Evolutionary conservation across 2,113 vertebrate genomes (phyloP).

Genomic region (Stercorarius parasiticus): DNA sequence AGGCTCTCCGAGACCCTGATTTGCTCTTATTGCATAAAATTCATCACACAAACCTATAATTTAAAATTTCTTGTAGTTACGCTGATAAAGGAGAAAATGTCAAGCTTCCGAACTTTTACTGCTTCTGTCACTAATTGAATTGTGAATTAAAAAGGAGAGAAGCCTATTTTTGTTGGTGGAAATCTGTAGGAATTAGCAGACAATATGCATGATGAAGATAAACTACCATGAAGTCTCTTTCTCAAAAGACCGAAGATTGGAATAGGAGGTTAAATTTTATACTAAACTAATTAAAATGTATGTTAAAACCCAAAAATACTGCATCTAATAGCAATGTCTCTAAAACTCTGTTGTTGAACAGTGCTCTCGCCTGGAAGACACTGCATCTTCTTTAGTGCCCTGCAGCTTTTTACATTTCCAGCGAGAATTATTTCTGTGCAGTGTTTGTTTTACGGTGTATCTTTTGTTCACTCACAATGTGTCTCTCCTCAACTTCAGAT

Average conservation of each 20-base stretch:
- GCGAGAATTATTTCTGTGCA: not conserved
- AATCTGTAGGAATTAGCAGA: not conserved
- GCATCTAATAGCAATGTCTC: not conserved
- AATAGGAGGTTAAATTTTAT: not conserved
- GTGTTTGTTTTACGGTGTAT: slow-evolving; percentile 13
- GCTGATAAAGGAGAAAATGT: not conserved
- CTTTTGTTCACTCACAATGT: not conserved
- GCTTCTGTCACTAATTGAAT: not conserved
- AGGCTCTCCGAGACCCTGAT: not conserved
- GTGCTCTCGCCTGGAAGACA: not conserved
- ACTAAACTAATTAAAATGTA: not conserved
- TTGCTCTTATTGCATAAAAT: not conserved
- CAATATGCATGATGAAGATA: not conserved
- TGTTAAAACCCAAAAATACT: not conserved
- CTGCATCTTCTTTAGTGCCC: not conserved
- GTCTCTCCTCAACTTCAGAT: not conserved
- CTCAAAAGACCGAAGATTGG: not conserved
- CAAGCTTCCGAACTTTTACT: not conserved
- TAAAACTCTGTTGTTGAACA: not conserved
- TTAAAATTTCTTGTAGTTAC: not conserved
- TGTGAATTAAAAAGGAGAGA: not conserved
- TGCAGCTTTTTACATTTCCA: not conserved
- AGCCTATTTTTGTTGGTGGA: not conserved
- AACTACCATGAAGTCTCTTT: not conserved
- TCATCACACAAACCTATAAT: not conserved